phyloP scores from a whole-genome alignment of 1,140 invertebrate species.

The Bicyclus anynana region DNA sequence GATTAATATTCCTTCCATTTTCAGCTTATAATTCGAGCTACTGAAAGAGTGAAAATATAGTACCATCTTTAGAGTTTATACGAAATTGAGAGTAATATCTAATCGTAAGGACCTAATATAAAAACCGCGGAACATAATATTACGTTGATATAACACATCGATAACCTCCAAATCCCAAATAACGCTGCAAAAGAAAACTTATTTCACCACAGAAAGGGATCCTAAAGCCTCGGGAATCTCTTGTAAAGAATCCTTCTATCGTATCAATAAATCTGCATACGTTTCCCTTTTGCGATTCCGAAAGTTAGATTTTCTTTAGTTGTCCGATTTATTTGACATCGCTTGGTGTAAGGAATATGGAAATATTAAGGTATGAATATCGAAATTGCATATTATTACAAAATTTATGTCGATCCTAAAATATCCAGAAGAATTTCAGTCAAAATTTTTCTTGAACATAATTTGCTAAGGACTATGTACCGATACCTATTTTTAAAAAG shows the following conservation, averaged over 20 bases:
- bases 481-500: too few relatives aligned
- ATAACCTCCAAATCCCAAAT: not conserved
- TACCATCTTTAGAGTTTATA: too few relatives aligned
- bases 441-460: too few relatives aligned
- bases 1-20: too few relatives aligned
- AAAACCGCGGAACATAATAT: not conserved
- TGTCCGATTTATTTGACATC: constrained; percentile 1
- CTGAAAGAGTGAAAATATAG: too few relatives aligned
- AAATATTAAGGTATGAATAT: not conserved
- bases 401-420: not conserved
- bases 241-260: constrained; percentile 35
- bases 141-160: too few relatives aligned
- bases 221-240: constrained; percentile 13
- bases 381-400: not conserved
- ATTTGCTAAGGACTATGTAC: too few relatives aligned
- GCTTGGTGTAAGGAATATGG: not conserved
- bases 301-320: constrained; percentile 2
- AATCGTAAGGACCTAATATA: not conserved
- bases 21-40: too few relatives aligned
- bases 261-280: constrained; percentile 49
- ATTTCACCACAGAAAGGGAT: not conserved
- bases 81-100: too few relatives aligned
- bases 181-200: not conserved
- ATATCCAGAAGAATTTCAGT: too few relatives aligned
- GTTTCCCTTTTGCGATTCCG: constrained; percentile 15